Percentiles rank a stretch among this genome's conserved stretches.
phyloP scores from a whole-genome alignment of 2,888 invertebrate genomes.

The Spilarctia lutea region DNA sequence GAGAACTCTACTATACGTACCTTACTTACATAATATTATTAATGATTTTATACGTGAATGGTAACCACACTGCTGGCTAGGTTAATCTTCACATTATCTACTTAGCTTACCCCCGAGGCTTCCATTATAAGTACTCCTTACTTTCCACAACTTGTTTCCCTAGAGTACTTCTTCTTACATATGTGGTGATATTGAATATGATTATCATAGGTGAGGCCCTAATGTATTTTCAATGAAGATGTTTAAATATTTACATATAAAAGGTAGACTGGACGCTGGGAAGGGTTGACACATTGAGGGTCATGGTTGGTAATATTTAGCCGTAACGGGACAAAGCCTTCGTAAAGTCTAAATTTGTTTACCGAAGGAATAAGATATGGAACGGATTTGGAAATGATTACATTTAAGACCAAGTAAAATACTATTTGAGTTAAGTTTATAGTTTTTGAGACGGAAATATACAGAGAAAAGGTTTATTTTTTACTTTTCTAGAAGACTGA shows the following conservation, averaged over 20 bases:
- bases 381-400: neutral
- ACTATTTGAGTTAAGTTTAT: neutral
- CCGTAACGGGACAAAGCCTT: neutral
- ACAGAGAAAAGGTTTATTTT: no score
- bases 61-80: neutral
- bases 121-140: conserved; percentile 7
- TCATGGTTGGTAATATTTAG: conserved; percentile 2
- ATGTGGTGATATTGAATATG: conserved; percentile 25
- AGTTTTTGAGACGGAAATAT: neutral
- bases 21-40: neutral
- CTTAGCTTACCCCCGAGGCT: conserved; percentile 4
- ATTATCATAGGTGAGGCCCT: conserved; percentile 30
- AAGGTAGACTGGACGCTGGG: conserved; percentile 30
- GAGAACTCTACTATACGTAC: no score
- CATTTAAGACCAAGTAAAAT: neutral
- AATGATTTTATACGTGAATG: neutral
- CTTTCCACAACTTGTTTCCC: conserved; percentile 10
- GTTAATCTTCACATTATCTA: conserved; percentile 8
- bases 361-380: neutral
- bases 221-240: conserved; percentile 36
- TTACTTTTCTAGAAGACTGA: no score
- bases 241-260: conserved; percentile 45
- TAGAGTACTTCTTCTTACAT: neutral
- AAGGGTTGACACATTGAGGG: conserved; percentile 12
- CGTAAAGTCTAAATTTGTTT: neutral